Evolutionary conservation across 2,113 vertebrate genomes (phyloP).

Genomic region (Bujurquina vittata): DNA sequence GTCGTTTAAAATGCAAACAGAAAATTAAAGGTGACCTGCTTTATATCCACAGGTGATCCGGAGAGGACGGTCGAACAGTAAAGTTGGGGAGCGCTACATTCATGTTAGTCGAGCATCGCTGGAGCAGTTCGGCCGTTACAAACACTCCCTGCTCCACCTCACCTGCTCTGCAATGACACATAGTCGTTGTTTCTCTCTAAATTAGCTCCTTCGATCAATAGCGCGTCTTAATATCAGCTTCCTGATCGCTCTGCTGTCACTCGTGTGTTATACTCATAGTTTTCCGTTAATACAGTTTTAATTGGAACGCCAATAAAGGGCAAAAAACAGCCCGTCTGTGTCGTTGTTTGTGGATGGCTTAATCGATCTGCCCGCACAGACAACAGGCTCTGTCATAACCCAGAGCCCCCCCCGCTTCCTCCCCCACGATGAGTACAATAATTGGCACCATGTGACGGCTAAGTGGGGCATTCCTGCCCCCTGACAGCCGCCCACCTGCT

Average conservation of each 20-base stretch:
- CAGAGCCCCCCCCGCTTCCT: background rate
- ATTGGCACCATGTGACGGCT: slow-evolving; percentile 67
- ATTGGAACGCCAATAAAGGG: slow-evolving; percentile 41
- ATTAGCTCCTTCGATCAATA: slow-evolving; percentile 45
- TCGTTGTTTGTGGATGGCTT: slow-evolving; percentile 22
- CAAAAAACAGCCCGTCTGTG: background rate
- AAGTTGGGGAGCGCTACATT: slow-evolving; percentile 25
- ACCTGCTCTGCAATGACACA: slow-evolving; percentile 23
- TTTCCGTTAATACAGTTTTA: slow-evolving; percentile 39
- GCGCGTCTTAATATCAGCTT: slow-evolving; percentile 24
- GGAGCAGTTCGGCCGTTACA: slow-evolving; percentile 56
- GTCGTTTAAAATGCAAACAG: slow-evolving; percentile 1
- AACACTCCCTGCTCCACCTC: slow-evolving; percentile 21
- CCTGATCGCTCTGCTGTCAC: background rate
- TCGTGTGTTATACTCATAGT: slow-evolving; percentile 17
- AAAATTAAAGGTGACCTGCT: background rate
- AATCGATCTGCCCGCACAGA: slow-evolving; percentile 53
- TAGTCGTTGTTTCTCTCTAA: slow-evolving; percentile 32
- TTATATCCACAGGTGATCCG: slow-evolving; percentile 18
- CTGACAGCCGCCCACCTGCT: slow-evolving; percentile 71
- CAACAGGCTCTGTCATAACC: slow-evolving; percentile 56
- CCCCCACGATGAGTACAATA: slow-evolving; percentile 62
- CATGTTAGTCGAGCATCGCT: slow-evolving; percentile 29
- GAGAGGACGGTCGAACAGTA: slow-evolving; percentile 11
- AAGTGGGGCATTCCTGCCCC: slow-evolving; percentile 59